Evolutionary conservation across 2,888 invertebrate species (phyloP).

Genomic region (Zaprionus bogoriensis): DNA sequence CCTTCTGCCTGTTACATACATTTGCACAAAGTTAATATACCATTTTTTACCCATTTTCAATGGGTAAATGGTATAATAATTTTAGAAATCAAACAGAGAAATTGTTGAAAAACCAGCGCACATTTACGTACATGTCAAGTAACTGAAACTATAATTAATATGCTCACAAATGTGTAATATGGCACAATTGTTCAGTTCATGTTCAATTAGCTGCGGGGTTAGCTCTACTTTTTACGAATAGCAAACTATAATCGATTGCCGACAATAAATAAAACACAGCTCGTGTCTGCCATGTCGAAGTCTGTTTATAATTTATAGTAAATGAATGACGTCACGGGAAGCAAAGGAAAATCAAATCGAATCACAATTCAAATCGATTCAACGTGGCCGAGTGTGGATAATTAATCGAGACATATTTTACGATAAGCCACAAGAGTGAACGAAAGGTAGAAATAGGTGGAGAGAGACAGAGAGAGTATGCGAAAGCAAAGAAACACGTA

Average conservation of each 20-base stretch:
- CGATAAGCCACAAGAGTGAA: neutral
- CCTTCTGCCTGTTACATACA: too few relatives aligned
- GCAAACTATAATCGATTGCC: slow-evolving; percentile 17
- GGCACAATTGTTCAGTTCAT: too few relatives aligned
- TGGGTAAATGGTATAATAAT: too few relatives aligned
- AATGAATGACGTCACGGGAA: neutral
- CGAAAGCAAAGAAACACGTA: slow-evolving; percentile 7
- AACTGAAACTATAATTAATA: too few relatives aligned
- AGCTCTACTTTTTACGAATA: slow-evolving; percentile 1
- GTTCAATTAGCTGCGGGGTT: too few relatives aligned
- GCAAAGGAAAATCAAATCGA: neutral
- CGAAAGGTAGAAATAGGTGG: slow-evolving; percentile 19
- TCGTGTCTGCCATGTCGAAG: neutral
- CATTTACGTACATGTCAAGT: too few relatives aligned
- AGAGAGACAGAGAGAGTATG: neutral
- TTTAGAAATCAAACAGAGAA: too few relatives aligned
- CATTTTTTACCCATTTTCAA: too few relatives aligned
- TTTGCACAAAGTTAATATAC: too few relatives aligned
- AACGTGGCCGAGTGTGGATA: slow-evolving; percentile 46
- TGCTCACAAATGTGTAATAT: too few relatives aligned
- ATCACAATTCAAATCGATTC: slow-evolving; percentile 1
- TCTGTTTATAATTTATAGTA: slow-evolving; percentile 16
- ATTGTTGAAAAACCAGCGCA: too few relatives aligned
- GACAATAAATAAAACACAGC: slow-evolving; percentile 17
- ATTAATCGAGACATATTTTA: slow-evolving; percentile 70